A percentile compares a stretch with the other conserved stretches of the same genome.
Conservation (phyloP, 2,113 vertebrate species). For the Noctilio leporinus region DNA sequence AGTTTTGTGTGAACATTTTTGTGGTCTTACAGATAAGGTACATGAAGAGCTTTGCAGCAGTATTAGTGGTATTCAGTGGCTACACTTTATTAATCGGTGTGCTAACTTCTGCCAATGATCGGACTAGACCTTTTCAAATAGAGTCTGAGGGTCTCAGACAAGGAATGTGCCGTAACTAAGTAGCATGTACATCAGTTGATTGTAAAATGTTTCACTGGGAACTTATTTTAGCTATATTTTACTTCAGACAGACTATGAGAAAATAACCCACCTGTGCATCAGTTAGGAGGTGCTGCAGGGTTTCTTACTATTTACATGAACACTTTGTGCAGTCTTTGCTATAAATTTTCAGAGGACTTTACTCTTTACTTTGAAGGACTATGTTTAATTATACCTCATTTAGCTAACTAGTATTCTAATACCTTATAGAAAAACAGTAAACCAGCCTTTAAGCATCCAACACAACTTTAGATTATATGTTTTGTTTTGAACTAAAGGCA, state of each 20-base stretch:
- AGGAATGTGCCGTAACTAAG: constrained; percentile 68
- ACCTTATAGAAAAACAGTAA: constrained; percentile 60
- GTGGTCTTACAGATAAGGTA: constrained; percentile 74
- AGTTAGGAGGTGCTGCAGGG: constrained; percentile 61
- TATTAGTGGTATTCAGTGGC: constrained; percentile 68
- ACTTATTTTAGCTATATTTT: constrained; percentile 69
- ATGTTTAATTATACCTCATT: constrained; percentile 78
- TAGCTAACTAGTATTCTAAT: constrained; percentile 71
- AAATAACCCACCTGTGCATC: constrained; percentile 59
- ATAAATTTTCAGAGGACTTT: constrained; percentile 67
- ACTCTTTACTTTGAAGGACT: constrained; percentile 77
- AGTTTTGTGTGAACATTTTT: constrained; percentile 66
- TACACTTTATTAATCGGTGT: constrained; percentile 74
- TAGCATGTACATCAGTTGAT: constrained; percentile 63
- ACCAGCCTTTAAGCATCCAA: constrained; percentile 38
- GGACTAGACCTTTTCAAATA: constrained; percentile 57
- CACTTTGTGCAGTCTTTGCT: constrained; percentile 69
- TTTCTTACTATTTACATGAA: constrained; percentile 70
- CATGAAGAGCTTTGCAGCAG: constrained; percentile 72
- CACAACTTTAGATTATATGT: constrained; percentile 22
- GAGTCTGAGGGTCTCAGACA: constrained; percentile 60
- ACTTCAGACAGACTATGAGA: constrained; percentile 51
- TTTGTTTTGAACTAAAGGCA: constrained; percentile 71
- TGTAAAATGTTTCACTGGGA: constrained; percentile 66
- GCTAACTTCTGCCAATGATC: constrained; percentile 65